These are phyloP conservation scores for Leucozona laternaria DNA, from an alignment of 2,888 invertebrate species.

Conservation along the genomic window DNA sequence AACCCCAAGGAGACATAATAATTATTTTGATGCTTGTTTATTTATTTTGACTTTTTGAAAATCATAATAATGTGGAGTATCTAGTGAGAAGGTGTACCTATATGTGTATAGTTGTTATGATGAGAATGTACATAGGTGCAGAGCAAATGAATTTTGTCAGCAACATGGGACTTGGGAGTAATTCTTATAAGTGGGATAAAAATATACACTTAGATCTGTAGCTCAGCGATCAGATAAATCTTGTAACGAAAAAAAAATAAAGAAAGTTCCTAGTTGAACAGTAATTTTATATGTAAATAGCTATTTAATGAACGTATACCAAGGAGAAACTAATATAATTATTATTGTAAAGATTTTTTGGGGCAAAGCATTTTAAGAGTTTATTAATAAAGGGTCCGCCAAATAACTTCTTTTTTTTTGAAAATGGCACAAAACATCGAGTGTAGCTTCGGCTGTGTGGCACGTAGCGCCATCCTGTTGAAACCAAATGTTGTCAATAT, in stretches of 20 bases:
- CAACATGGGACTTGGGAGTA: neutral
- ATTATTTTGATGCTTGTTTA: constrained; percentile 56
- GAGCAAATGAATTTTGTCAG: neutral
- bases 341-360: no score
- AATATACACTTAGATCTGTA: neutral
- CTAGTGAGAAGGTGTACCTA: neutral
- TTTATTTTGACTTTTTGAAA: constrained; percentile 58
- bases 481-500: no score
- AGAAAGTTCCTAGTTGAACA: no score
- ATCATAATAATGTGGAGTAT: neutral
- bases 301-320: no score
- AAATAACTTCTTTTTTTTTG: no score
- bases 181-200: neutral
- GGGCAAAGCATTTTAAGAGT: no score
- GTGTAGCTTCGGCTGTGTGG: no score
- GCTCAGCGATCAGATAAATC: neutral
- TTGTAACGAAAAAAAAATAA: neutral
- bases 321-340: no score
- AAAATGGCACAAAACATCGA: no score
- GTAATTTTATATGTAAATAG: no score
- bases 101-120: neutral
- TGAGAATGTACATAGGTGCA: neutral
- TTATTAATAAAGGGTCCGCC: no score
- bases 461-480: no score
- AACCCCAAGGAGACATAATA: constrained; percentile 42